A percentile compares a stretch with the other conserved stretches of the same genome.
phyloP scores from a whole-genome alignment of 37 sponge, comb jelly and placozoan genomes.

The Ianthella basta region DNA sequence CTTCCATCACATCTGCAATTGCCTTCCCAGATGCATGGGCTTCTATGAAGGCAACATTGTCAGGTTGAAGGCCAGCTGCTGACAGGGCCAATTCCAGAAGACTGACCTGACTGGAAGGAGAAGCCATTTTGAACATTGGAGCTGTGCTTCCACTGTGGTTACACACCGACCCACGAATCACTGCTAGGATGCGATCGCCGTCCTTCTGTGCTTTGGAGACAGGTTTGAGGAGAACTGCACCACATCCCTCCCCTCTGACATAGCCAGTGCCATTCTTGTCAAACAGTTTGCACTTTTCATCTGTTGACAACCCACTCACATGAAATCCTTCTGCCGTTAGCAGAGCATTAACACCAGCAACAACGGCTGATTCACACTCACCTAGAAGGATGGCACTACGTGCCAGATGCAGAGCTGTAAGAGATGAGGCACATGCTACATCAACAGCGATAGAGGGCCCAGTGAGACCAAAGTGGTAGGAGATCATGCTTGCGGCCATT shows the following conservation, averaged over 20 bases:
- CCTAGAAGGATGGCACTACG: slow-evolving; percentile 34
- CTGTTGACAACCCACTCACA: slow-evolving; percentile 40
- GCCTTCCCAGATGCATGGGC: slow-evolving; percentile 65
- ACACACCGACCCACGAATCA: slow-evolving; percentile 27
- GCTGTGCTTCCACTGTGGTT: slow-evolving; percentile 59
- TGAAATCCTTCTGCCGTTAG: slow-evolving; percentile 32
- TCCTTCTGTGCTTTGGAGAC: slow-evolving; percentile 33
- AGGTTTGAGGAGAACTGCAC: slow-evolving; percentile 51
- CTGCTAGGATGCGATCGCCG: slow-evolving; percentile 44
- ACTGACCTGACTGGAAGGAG: slow-evolving; percentile 1
- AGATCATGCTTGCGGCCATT: slow-evolving; percentile 61
- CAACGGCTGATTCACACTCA: slow-evolving; percentile 61
- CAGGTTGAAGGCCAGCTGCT: slow-evolving; percentile 23
- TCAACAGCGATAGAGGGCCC: slow-evolving; percentile 65
- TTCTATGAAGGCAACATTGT: slow-evolving; percentile 51
- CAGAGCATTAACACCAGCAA: slow-evolving; percentile 63
- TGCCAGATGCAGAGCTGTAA: slow-evolving; percentile 68
- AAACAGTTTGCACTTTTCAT: slow-evolving; percentile 36
- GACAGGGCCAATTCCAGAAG: slow-evolving; percentile 25
- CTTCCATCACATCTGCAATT: slow-evolving; percentile 58
- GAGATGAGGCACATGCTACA: slow-evolving; percentile 77
- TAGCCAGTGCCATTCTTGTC: slow-evolving; percentile 49
- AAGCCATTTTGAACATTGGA: slow-evolving; percentile 45
- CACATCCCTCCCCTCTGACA: slow-evolving; percentile 66
- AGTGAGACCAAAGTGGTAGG: slow-evolving; percentile 63